These are phyloP conservation scores for Tholera decimalis DNA, from an alignment of 2,888 invertebrate genomes.

Conservation along the genomic window DNA sequence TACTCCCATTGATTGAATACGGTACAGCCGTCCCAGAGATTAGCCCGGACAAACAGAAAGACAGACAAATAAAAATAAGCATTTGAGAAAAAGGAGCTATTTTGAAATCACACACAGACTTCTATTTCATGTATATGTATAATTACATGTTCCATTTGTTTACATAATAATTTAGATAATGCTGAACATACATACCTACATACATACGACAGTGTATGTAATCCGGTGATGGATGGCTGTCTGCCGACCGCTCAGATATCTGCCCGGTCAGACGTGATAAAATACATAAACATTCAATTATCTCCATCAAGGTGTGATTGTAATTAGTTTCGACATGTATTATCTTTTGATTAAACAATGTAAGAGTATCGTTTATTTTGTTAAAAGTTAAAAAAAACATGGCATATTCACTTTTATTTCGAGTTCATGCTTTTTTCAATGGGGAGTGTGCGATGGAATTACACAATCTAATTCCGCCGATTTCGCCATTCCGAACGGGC, in stretches of 20 bases:
- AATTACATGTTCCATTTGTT: neutral
- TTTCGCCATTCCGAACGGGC: too few relatives aligned
- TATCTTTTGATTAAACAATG: slow-evolving; percentile 19
- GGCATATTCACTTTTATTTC: neutral
- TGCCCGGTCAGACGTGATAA: slow-evolving; percentile 12
- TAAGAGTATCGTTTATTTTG: slow-evolving; percentile 1
- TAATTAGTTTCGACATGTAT: slow-evolving; percentile 8
- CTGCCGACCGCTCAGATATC: slow-evolving; percentile 9
- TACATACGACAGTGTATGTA: slow-evolving; percentile 14
- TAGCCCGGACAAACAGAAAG: too few relatives aligned
- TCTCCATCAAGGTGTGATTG: slow-evolving; percentile 23
- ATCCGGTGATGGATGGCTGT: slow-evolving; percentile 41
- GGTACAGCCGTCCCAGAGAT: too few relatives aligned
- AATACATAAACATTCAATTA: slow-evolving; percentile 12
- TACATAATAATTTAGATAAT: slow-evolving; percentile 13
- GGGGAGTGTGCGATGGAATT: too few relatives aligned
- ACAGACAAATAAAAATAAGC: neutral
- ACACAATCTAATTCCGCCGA: too few relatives aligned
- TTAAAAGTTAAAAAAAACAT: neutral
- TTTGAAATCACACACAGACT: too few relatives aligned
- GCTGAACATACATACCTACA: neutral
- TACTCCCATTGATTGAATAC: too few relatives aligned
- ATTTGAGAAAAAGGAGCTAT: too few relatives aligned
- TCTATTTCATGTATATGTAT: too few relatives aligned
- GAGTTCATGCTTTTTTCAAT: too few relatives aligned